Evolutionary conservation across 2,888 invertebrate species (phyloP), one percentile per base, ranked within the genome.

Genomic region (Ectropis crepuscularia): DNA sequence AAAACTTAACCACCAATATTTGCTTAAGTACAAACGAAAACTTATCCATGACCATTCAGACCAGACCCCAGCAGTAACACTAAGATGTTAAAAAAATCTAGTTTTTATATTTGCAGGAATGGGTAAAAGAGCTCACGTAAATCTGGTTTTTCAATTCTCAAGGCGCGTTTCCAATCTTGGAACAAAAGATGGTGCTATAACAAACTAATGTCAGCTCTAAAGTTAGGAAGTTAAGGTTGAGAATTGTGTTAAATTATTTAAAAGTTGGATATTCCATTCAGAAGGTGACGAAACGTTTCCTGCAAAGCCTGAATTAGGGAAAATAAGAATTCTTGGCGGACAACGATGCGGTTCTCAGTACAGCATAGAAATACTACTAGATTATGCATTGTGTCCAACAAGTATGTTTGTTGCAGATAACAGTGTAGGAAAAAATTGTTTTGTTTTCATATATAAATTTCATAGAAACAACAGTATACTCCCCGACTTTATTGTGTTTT

Each of bases 1-100:
- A 88, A 89, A 90, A 88, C 83, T 86, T 87, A 87, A 88, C 85
- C 80, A 79, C 81, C 78, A 81, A 85, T 85, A 88, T 89, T 88
- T 88, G 80, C 85, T 83, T 87, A 87, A 89, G 84, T 79, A 85
- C 81, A 77, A 75, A 79, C 76, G 72, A 69, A 78, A 80, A 79
- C 68, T 71, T 74, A 76, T 73, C 67, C 64, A 57, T 54, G 70
- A 66, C 87, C 87, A 86, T 63, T 69, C 16, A 67, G 69, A 63
- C 42, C 65, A 74, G 86, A 82, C 62, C 83, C 70, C 70, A 61
- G 48, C 64, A 63, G 68, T 65, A 57, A 60, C 36, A 71, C 67
- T 53, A 58, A 69, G 70, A 64, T 67, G 65, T 67, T 69, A 64
- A 62, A 16, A 63, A 76, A 73, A 65, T 73, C 68, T 74, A 68